Evolutionary conservation across 1,140 invertebrate species (phyloP), one percentile per base, ranked within the genome.

Genomic region (Drosophila sp.): DNA sequence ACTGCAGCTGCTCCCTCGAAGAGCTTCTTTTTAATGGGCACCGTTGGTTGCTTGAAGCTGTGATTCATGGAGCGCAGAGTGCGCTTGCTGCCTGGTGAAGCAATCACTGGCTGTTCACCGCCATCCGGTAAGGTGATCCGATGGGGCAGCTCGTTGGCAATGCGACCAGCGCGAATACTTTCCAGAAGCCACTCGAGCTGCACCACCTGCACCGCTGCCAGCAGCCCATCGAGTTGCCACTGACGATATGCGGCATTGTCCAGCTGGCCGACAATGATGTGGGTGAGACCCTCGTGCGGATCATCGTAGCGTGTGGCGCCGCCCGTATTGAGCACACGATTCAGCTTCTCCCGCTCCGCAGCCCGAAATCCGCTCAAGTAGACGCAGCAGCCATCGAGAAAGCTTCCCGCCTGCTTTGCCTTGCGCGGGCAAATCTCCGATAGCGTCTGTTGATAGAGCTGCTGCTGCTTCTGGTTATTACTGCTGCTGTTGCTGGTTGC

Each of bases 351-450:
- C 18, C 94, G 93, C 63, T 94, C 93, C 46, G 92, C 92, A 0
- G 90, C 34, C 5, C 90, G 92, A 80, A 97, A 96, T 41, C 96
- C 96, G 80, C 93, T 93, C 27, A 95, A 78, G 78, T 94, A 95
- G 50, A 96, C 92, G 91, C 95, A 95, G 91, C 96, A 97, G 50
- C 96, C 96, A 92, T 98, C 97, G 41, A 98, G 94, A 89, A 97
- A 97, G 45, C 94, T 92, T 38, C 96, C 97, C 74, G 94, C 94
- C 80, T 93, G 94, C 90, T 96, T 96, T 2, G 94, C 94, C 66
- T 93, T 89, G 45, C 93, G 94, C 63, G 96, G 92, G 73, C 95
- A 94, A 11, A 96, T 93, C 38, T 91, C 92, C 25, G 94, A 93
- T 7, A 95, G 76, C 13, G 93, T 66, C 48, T 80, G 56, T 43